Percentiles rank a stretch among this genome's conserved stretches.
Conservation (phyloP, 2,888 invertebrate species). For the Thysanoteuthis rhombus region DNA sequence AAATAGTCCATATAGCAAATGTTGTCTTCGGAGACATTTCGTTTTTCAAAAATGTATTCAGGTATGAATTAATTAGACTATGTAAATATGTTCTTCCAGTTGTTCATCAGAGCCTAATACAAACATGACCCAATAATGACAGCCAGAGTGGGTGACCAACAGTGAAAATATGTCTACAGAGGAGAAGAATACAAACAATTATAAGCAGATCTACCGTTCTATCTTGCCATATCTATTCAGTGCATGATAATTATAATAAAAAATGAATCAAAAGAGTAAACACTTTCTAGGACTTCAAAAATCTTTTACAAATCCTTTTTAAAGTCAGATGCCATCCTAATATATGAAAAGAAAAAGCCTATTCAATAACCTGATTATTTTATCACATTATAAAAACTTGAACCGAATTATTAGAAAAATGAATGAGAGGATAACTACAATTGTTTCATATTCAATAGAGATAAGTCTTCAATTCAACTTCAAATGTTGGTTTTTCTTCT, state of each 20-base stretch:
- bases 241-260: not conserved
- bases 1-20: too few species aligned
- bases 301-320: too few species aligned
- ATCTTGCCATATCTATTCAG: not conserved
- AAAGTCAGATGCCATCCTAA: not conserved
- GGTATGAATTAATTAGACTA: not conserved
- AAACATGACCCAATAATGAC: not conserved
- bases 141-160: not conserved
- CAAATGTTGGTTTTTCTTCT: too few species aligned
- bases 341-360: not conserved
- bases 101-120: not conserved
- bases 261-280: not conserved
- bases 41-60: not conserved
- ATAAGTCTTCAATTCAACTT: too few species aligned
- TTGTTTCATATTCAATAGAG: too few species aligned
- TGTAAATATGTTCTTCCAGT: not conserved
- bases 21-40: too few species aligned
- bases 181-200: not conserved
- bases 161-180: not conserved
- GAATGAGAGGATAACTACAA: too few species aligned
- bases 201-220: not conserved
- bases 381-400: not conserved
- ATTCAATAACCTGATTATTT: too few species aligned
- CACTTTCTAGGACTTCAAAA: not conserved
- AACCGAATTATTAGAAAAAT: not conserved